Conservation (phyloP, 2,888 invertebrate species). For the Macaria notata region DNA sequence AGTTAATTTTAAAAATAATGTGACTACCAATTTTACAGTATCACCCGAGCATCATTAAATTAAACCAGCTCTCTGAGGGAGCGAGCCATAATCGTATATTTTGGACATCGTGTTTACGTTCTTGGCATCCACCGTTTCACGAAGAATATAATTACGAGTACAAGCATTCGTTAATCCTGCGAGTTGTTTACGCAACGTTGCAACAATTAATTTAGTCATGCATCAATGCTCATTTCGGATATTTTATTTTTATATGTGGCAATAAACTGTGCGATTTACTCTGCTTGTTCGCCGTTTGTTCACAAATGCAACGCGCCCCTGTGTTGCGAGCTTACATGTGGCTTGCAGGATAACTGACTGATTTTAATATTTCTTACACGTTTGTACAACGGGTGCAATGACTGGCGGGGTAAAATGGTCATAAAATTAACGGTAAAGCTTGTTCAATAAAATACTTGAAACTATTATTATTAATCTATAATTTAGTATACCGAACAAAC, state of each 20-base stretch:
- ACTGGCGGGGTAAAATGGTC: constrained; percentile 19
- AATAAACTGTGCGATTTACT: constrained; percentile 39
- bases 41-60: too few relatives aligned
- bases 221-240: constrained; percentile 29
- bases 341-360: constrained; percentile 29
- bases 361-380: constrained; percentile 42
- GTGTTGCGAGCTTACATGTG: constrained; percentile 36
- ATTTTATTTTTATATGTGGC: constrained; percentile 32
- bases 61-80: too few relatives aligned
- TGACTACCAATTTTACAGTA: too few relatives aligned
- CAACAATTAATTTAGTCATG: constrained; percentile 28
- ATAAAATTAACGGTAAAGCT: too few relatives aligned
- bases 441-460: too few relatives aligned
- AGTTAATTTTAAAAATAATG: too few relatives aligned
- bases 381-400: constrained; percentile 37
- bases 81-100: too few relatives aligned
- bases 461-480: too few relatives aligned
- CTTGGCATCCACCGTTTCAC: too few relatives aligned
- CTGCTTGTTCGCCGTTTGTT: constrained; percentile 37
- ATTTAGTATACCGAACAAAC: too few relatives aligned
- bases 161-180: neutral
- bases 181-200: neutral
- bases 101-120: too few relatives aligned
- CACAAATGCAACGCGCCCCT: constrained; percentile 47
- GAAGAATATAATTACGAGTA: constrained; percentile 1